phyloP scores from a whole-genome alignment of 2,113 vertebrate species.

The Callorhinus ursinus region DNA sequence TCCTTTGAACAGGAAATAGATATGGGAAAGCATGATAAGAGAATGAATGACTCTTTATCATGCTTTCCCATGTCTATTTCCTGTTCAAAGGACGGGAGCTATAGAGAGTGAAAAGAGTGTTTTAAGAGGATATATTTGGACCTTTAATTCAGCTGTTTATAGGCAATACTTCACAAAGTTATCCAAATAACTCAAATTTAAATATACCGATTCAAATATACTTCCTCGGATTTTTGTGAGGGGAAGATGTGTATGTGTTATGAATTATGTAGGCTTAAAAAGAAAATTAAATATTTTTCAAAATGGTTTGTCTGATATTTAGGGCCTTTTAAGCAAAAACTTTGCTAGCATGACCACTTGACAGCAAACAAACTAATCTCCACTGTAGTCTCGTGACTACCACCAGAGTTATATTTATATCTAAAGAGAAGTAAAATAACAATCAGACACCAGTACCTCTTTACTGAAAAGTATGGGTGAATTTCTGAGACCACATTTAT shows the following conservation, averaged over 20 bases:
- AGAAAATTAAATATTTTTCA: slow-evolving; percentile 30
- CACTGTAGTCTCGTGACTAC: not conserved
- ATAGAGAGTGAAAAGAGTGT: slow-evolving; percentile 22
- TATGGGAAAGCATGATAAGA: not conserved
- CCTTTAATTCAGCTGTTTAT: not conserved
- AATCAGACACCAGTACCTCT: not conserved
- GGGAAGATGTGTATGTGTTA: not conserved
- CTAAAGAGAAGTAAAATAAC: not conserved
- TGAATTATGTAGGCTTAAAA: not conserved
- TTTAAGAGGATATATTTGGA: slow-evolving; percentile 24
- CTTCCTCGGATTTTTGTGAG: slow-evolving; percentile 12
- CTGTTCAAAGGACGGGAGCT: slow-evolving; percentile 33
- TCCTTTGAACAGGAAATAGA: slow-evolving; percentile 15
- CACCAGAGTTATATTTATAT: not conserved
- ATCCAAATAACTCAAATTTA: slow-evolving; percentile 2
- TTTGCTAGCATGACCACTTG: not conserved
- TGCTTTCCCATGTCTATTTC: slow-evolving; percentile 14
- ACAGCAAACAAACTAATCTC: not conserved
- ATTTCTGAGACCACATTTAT: slow-evolving; percentile 27
- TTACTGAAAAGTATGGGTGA: not conserved
- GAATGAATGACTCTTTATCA: not conserved
- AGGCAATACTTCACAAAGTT: not conserved
- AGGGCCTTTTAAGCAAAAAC: not conserved
- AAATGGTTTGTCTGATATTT: slow-evolving; percentile 28
- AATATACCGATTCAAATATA: not conserved